A percentile compares a stretch with the other conserved stretches of the same genome.
These are phyloP conservation scores for Dryobotodes eremita DNA, from an alignment of 2,888 invertebrate species.

Conservation along the genomic window DNA sequence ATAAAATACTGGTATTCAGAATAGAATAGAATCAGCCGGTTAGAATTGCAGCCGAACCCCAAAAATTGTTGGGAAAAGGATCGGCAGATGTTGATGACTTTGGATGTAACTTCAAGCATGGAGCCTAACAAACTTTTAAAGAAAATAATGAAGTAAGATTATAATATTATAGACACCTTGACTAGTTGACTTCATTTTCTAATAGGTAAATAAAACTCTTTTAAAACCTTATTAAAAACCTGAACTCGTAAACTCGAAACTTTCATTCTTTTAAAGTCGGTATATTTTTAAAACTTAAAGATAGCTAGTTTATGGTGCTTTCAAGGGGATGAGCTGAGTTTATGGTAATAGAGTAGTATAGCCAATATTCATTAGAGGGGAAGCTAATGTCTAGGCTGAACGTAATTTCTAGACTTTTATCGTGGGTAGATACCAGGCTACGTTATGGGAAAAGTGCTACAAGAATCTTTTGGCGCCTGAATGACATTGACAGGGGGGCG, in stretches of 20 bases:
- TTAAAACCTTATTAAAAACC: slow-evolving; percentile 37
- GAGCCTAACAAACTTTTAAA: background rate
- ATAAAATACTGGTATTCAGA: no score
- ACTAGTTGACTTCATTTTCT: background rate
- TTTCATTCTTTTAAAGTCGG: slow-evolving; percentile 26
- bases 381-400: slow-evolving; percentile 7
- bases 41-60: no score
- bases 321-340: slow-evolving; percentile 58
- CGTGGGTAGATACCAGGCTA: background rate
- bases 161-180: background rate
- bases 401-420: slow-evolving; percentile 8
- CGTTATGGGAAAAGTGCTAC: background rate
- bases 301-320: slow-evolving; percentile 55
- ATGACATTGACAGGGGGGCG: background rate
- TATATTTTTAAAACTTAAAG: slow-evolving; percentile 46
- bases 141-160: background rate
- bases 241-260: slow-evolving; percentile 44
- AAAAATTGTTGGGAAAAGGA: background rate
- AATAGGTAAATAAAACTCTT: slow-evolving; percentile 18
- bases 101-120: background rate
- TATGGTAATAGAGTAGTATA: slow-evolving; percentile 36
- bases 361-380: slow-evolving; percentile 52
- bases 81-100: no score
- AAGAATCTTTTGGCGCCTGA: background rate
- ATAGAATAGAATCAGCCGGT: no score